Evolutionary conservation across 23 tunicate genomes (phyloP).

Genomic region (Styela plicata): DNA sequence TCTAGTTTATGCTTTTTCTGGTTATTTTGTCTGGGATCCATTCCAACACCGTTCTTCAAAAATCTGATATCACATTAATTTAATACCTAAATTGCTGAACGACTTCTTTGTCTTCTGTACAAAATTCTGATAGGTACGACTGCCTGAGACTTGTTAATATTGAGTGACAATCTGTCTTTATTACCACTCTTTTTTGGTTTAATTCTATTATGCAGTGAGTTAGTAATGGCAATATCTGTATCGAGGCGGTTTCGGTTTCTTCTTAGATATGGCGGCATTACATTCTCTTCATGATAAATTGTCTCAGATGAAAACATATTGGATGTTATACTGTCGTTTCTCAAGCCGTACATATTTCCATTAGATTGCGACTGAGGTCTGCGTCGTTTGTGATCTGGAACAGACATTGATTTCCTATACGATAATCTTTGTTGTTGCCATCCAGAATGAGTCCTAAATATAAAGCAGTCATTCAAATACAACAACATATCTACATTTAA

Average conservation of each 20-base stretch:
- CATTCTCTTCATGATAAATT: conserved; percentile 2
- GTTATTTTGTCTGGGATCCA: too few species aligned
- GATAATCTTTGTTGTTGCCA: not conserved
- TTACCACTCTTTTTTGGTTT: conserved; percentile 46
- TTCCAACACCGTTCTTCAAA: too few species aligned
- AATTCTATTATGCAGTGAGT: conserved; percentile 37
- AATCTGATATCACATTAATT: too few species aligned
- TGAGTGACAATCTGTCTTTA: not conserved
- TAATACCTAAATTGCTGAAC: conserved; percentile 19
- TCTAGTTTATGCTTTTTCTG: too few species aligned
- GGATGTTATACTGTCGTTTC: not conserved
- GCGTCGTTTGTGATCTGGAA: not conserved
- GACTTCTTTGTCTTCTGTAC: conserved; percentile 14
- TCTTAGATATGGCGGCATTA: not conserved
- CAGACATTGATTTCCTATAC: not conserved
- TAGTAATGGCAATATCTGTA: conserved; percentile 57
- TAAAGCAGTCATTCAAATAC: too few species aligned
- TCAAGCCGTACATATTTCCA: not conserved
- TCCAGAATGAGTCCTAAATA: not conserved
- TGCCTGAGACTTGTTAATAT: not conserved
- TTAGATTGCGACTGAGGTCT: not conserved
- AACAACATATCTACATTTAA: too few species aligned
- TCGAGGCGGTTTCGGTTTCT: conserved; percentile 1
- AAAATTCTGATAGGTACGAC: not conserved
- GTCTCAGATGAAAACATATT: not conserved